Evolutionary conservation across 2,888 invertebrate species (phyloP), one percentile per base, ranked within the genome.

Genomic region (Caenorhabditis japonica): DNA sequence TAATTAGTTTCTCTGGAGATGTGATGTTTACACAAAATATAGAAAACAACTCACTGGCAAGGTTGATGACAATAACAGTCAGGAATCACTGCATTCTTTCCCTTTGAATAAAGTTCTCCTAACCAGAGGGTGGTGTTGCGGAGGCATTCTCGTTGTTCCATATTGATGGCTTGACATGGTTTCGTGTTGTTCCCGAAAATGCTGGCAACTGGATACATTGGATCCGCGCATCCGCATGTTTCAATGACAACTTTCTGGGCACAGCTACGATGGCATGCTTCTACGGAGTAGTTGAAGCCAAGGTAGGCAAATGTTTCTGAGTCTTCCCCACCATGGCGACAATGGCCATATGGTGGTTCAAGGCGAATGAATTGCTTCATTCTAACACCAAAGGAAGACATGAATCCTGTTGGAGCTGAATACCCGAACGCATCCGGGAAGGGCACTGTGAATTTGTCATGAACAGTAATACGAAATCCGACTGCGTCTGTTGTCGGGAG

Each of bases 391-490:
- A 85, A 87, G 13, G 85, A 84, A 1, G 85, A 83, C 75, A 85
- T 79, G 53, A 87, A 86, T 7, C 87, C 87, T 10, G 87, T 87
- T 1, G 87, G 87, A 8, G 87, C 87, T 27, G 78, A 83, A 68
- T 87, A 85, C 7, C 87, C 87, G 55, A 87, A 87, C 0, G 87
- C 85, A 62, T 87, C 87, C 0, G 87, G 85, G 59, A 87, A 87
- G 3, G 87, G 87, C 5, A 84, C 85, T n/a, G 80, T 82, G 69
- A 83, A 82, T 46, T 86, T 87, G 73, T 87, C 87, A 69, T 87
- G 87, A 4, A 87, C 82, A 3, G 86, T 85, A 7, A 87, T 83
- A 3, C 87, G 77, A 47, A 87, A 86, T 17, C 87, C 87, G 23
- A 86, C 85, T 1, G 86, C 82, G 59, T 87, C 87, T 1, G 87